Percentiles rank a stretch among this genome's conserved stretches.
Conservation (phyloP, 1,140 invertebrate species). For the Pseudomyrmex concolor region DNA sequence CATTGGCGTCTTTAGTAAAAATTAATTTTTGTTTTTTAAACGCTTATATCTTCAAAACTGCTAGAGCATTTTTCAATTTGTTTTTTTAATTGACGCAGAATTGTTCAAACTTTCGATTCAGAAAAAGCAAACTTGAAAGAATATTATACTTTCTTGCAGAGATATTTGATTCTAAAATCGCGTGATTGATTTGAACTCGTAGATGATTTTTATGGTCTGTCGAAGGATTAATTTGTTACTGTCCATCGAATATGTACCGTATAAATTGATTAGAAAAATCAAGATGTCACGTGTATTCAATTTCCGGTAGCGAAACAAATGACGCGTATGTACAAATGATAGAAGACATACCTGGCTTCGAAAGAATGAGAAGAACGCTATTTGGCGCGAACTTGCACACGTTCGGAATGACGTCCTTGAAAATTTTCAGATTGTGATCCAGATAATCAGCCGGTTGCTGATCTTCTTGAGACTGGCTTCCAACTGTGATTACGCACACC, state of each 20-base stretch:
- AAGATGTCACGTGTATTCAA: neutral
- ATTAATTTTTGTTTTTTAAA: no score
- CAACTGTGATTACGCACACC: conserved; percentile 87
- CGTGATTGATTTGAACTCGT: no score
- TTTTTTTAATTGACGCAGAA: no score
- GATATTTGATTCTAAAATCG: no score
- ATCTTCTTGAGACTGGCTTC: conserved; percentile 84
- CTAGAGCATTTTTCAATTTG: no score
- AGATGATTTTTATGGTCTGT: no score
- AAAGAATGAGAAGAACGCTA: conserved; percentile 86
- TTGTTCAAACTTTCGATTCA: no score
- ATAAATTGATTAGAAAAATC: neutral
- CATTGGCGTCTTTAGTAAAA: no score
- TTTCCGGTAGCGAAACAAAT: neutral
- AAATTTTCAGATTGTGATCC: conserved; percentile 86
- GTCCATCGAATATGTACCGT: neutral
- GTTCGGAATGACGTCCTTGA: conserved; percentile 86
- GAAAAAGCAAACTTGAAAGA: no score
- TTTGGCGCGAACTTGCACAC: conserved; percentile 87
- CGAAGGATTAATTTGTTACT: neutral
- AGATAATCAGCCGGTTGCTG: conserved; percentile 84
- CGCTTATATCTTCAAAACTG: no score
- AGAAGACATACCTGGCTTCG: conserved; percentile 85
- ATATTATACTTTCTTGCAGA: no score
- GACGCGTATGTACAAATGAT: conserved; percentile 3